phyloP scores from a whole-genome alignment of 1,140 invertebrate species.

The Cyclina sinensis region DNA sequence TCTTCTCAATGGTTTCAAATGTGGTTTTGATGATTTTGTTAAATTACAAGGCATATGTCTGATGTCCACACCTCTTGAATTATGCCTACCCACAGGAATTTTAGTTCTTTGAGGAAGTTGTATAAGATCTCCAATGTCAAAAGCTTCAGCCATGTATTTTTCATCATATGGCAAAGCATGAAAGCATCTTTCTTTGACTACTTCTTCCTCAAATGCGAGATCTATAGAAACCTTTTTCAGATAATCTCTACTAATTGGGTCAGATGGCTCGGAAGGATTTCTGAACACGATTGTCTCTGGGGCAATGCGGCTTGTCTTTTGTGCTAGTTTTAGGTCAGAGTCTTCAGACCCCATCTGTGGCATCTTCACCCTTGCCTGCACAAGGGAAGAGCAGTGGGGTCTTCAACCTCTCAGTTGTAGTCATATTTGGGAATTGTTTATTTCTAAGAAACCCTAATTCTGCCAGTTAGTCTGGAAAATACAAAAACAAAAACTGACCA shows the following conservation, averaged over 20 bases:
- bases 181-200: conserved; percentile 84
- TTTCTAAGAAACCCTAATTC: background rate
- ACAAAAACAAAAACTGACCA: background rate
- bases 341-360: conserved; percentile 79
- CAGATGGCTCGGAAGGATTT: conserved; percentile 41
- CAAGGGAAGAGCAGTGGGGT: conserved; percentile 78
- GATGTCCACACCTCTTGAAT: conserved; percentile 75
- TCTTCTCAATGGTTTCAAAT: conserved; percentile 79
- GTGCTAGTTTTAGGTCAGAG: conserved; percentile 69
- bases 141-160: conserved; percentile 83
- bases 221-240: conserved; percentile 80
- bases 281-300: conserved; percentile 72
- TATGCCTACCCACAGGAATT: conserved; percentile 79
- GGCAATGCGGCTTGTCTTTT: conserved; percentile 59
- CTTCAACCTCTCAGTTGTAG: conserved; percentile 62
- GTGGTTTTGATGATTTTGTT: conserved; percentile 75
- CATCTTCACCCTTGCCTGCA: conserved; percentile 80
- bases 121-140: conserved; percentile 76
- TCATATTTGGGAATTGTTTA: background rate
- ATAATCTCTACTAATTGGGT: conserved; percentile 78
- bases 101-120: conserved; percentile 65
- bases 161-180: conserved; percentile 84
- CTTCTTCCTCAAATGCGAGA: conserved; percentile 83
- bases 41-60: conserved; percentile 82
- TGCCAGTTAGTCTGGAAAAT: background rate